Conservation (phyloP, 2,797 vertebrate genomes). For the Sebastes umbrosus region DNA sequence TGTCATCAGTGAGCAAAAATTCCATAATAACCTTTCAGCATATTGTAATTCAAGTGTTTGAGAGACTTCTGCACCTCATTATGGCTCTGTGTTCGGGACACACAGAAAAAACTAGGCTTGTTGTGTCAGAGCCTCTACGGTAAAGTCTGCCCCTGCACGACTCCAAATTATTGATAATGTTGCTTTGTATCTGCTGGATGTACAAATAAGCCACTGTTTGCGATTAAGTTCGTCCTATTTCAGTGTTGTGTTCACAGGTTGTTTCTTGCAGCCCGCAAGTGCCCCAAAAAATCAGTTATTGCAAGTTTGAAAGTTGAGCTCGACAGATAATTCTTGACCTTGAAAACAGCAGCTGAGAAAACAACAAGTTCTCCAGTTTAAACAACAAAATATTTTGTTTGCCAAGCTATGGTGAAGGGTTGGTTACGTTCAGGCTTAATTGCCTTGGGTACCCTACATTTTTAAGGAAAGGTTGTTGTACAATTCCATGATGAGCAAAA, state of each 20-base stretch:
- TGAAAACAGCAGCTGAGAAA: too few species aligned
- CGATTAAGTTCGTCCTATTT: background rate
- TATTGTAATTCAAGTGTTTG: too few species aligned
- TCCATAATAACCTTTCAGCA: too few species aligned
- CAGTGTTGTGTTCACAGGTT: background rate
- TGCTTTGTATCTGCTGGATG: background rate
- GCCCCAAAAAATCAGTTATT: background rate
- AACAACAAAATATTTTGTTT: background rate
- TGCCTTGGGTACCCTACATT: background rate
- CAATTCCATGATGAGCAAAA: background rate
- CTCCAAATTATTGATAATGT: background rate
- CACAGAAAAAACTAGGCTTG: too few species aligned
- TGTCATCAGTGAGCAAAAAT: too few species aligned
- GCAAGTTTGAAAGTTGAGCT: background rate
- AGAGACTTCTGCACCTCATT: too few species aligned
- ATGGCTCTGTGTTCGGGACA: too few species aligned
- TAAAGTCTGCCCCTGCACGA: too few species aligned
- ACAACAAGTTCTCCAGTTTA: background rate
- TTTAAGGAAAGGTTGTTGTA: background rate
- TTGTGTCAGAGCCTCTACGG: too few species aligned
- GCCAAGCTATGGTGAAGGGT: background rate
- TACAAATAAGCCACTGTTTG: background rate
- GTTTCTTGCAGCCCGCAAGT: too few species aligned
- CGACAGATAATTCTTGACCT: background rate
- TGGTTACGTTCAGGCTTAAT: background rate